These are phyloP conservation scores for Tringa solitaria DNA, from an alignment of 2,113 vertebrate genomes.

Conservation along the genomic window DNA sequence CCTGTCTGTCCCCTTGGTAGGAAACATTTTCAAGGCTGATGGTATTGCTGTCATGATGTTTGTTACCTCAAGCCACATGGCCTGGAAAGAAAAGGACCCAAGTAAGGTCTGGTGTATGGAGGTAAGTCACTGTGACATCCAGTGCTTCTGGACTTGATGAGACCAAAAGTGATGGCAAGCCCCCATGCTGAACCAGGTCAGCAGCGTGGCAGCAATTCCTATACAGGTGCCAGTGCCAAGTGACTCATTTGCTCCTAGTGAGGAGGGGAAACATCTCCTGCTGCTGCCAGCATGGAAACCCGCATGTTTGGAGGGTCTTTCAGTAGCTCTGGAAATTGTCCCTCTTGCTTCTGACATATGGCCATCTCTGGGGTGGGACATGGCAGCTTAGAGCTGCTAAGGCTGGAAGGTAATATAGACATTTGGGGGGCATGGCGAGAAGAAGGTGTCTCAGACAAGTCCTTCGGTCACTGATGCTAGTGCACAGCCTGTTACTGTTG, in stretches of 20 bases:
- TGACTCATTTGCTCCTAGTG: background rate
- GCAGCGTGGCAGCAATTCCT: background rate
- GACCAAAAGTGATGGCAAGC: background rate
- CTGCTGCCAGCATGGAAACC: background rate
- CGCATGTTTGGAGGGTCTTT: background rate
- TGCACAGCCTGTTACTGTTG: background rate
- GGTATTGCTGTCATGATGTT: background rate
- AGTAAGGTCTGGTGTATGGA: background rate
- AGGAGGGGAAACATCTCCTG: background rate
- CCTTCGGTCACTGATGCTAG: rapidly evolving
- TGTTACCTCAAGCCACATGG: background rate
- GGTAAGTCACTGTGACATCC: background rate
- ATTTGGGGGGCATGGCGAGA: background rate
- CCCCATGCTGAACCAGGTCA: background rate
- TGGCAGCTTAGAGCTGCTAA: background rate
- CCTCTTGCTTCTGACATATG: background rate
- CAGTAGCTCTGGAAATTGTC: background rate
- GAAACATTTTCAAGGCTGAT: background rate
- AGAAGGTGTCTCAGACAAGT: background rate
- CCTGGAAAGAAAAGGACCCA: background rate
- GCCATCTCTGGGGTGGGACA: background rate
- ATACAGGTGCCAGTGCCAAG: background rate
- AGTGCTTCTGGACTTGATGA: background rate
- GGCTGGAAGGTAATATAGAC: background rate
- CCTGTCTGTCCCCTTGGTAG: background rate